Evolutionary conservation across 1,140 invertebrate genomes (phyloP), one percentile per base, ranked within the genome.

Genomic region (Pseudachorutes palmiensis): DNA sequence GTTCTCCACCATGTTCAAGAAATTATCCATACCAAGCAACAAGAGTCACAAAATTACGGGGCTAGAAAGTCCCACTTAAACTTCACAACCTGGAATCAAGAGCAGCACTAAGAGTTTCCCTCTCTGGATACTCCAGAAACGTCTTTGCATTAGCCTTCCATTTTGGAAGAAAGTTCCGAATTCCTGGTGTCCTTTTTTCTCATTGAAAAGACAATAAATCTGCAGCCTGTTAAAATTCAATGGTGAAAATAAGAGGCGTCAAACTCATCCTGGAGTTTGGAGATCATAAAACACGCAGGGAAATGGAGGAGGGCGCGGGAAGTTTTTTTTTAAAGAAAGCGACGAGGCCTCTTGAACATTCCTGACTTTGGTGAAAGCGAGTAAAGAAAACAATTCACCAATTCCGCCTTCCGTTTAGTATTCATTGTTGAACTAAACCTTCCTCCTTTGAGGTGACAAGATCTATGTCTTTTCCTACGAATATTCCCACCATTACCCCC

Each of bases 371-470:
- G 36, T 45, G 36, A 45, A 45, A 45, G 36, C 36, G 36, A n/a
- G n/a, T n/a, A n/a, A n/a, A n/a, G n/a, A n/a, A n/a, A n/a, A n/a
- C n/a, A n/a, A n/a, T n/a, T n/a, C n/a, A n/a, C n/a, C n/a, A n/a
- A n/a, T n/a, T 19, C 36, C 36, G 5, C 5, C 36, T 9, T 41
- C 19, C 51, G 12, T 26, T 55, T 26, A 19, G 12, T 55, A 19
- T 55, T 55, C 24, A 19, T 55, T 26, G 14, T 55, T 16, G 9
- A 14, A 55, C 51, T 24, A 5, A 14, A 19, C 24, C 24, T 55
- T 55, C 24, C 24, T 55, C 24, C 5, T 55, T 55, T 55, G 51
- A 55, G 51, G 51, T 55, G 51, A 55, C 51, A 55, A 55, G 51
- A 55, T 55, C 51, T 55, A 55, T 55, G 12, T 14, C 24, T 22